phyloP scores from a whole-genome alignment of 2,888 invertebrate species.

The Drosophila colorata region DNA sequence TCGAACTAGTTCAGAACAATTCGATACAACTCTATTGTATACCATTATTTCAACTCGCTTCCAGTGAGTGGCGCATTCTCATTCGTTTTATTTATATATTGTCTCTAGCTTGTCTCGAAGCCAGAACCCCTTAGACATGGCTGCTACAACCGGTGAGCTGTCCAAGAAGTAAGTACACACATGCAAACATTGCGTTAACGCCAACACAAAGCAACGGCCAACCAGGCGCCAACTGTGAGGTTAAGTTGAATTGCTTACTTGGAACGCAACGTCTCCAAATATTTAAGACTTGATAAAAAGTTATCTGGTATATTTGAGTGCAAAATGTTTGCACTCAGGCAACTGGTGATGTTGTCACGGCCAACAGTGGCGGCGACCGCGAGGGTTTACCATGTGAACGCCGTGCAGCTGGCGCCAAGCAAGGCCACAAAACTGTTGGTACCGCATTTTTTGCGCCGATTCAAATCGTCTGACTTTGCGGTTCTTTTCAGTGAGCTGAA shows the following conservation, averaged over 20 bases:
- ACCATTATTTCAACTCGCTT: conserved; percentile 38
- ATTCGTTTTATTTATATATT: conserved; percentile 27
- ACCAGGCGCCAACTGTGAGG: conserved; percentile 46
- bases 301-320: not conserved
- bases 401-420: conserved; percentile 64
- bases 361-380: conserved; percentile 5
- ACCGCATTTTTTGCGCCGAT: conserved; percentile 1
- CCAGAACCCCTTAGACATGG: conserved; percentile 63
- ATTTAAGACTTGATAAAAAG: conserved; percentile 8
- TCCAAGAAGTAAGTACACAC: conserved; percentile 83
- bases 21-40: conserved; percentile 8
- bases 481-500: conserved; percentile 93
- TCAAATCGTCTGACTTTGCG: conserved; percentile 1
- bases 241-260: conserved; percentile 47
- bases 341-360: conserved; percentile 22
- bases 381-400: conserved; percentile 52
- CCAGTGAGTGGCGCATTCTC: conserved; percentile 56
- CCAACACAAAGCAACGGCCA: conserved; percentile 9
- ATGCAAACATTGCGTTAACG: conserved; percentile 5
- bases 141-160: conserved; percentile 79
- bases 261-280: conserved; percentile 14
- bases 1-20: too few species aligned
- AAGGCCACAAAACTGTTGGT: conserved; percentile 82
- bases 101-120: conserved; percentile 13
- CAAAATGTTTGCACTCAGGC: conserved; percentile 39